A percentile compares a stretch with the other conserved stretches of the same genome.
These are phyloP conservation scores for Antechinus stuartii DNA, from an alignment of 2,113 vertebrate genomes.

Conservation along the genomic window DNA sequence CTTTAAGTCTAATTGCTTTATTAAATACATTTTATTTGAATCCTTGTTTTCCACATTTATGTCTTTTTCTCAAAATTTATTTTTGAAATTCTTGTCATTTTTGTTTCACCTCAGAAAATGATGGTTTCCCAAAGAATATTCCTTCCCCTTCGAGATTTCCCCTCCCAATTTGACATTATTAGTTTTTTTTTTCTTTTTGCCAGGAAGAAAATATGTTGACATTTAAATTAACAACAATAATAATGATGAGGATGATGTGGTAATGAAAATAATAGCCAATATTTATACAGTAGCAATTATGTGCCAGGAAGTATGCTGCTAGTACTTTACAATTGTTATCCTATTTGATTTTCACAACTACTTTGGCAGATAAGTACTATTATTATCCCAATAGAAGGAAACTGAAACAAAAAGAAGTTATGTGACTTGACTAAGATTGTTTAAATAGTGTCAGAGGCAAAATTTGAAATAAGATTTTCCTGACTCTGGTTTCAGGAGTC, in stretches of 20 bases:
- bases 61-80: constrained; percentile 14
- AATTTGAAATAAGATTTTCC: not conserved
- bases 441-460: not conserved
- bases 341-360: not conserved
- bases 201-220: constrained; percentile 58
- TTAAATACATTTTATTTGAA: constrained; percentile 8
- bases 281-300: not conserved
- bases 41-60: not conserved
- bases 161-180: not conserved
- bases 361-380: not conserved
- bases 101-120: constrained; percentile 6
- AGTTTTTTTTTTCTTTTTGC: constrained; percentile 31
- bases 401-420: not conserved
- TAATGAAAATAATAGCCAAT: not conserved
- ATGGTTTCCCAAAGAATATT: constrained; percentile 20
- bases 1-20: constrained; percentile 43
- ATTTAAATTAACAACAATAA: constrained; percentile 52
- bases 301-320: not conserved
- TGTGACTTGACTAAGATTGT: not conserved
- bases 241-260: not conserved
- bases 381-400: not conserved
- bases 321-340: not conserved
- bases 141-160: constrained; percentile 33
- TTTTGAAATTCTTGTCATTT: constrained; percentile 58
- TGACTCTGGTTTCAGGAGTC: not conserved